Evolutionary conservation across 2,888 invertebrate species (phyloP).

Genomic region (Tupiocoris notatus): DNA sequence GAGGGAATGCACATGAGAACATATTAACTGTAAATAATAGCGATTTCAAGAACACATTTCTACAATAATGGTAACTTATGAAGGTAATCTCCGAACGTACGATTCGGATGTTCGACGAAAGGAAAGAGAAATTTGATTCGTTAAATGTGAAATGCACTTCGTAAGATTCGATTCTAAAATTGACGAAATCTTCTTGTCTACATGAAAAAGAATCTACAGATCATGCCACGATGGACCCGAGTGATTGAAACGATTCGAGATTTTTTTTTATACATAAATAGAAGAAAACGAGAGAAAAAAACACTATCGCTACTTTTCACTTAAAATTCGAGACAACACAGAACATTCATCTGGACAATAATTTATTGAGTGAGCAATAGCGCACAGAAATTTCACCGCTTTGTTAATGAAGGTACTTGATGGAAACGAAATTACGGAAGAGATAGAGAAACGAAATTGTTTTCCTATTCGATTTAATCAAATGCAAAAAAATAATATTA

Average conservation of each 20-base stretch:
- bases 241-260: background rate
- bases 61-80: background rate
- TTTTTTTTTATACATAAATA: too few relatives aligned
- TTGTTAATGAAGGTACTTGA: background rate
- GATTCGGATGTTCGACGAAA: background rate
- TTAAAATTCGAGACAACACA: background rate
- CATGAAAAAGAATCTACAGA: background rate
- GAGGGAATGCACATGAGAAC: background rate
- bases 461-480: background rate
- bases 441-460: background rate
- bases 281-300: too few relatives aligned
- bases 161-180: background rate
- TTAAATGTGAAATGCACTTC: background rate
- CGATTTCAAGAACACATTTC: background rate
- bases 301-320: background rate
- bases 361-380: background rate
- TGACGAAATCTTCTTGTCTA: background rate
- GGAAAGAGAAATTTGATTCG: background rate
- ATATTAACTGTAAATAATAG: background rate
- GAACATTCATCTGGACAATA: background rate
- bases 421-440: background rate
- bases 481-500: background rate
- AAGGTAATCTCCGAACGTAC: background rate
- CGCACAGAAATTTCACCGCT: background rate
- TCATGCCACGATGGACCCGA: background rate